Conservation (phyloP, 2,113 vertebrate genomes). For the Cromileptes altivelis region DNA sequence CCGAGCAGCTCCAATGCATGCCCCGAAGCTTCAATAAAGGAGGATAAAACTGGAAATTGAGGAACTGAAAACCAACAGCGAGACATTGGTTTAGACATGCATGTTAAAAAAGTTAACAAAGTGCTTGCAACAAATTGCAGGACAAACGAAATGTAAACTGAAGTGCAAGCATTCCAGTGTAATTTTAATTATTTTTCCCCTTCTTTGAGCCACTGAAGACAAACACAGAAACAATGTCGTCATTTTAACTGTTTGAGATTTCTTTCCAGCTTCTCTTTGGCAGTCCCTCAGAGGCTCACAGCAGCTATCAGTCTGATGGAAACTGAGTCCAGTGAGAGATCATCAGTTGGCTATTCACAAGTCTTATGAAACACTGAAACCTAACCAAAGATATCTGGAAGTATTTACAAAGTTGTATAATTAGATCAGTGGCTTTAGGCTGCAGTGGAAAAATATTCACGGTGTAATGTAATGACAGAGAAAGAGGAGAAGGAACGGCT, state of each 20-base stretch:
- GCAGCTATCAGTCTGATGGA: conserved; percentile 39
- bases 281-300: not conserved
- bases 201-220: not conserved
- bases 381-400: conserved; percentile 73
- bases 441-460: conserved; percentile 76
- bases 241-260: conserved; percentile 11
- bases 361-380: conserved; percentile 35
- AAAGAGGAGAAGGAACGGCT: conserved; percentile 53
- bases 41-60: not conserved
- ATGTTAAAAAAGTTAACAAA: not conserved
- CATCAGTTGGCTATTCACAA: conserved; percentile 42
- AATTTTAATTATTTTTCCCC: not conserved
- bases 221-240: conserved; percentile 36
- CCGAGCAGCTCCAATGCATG: not conserved
- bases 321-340: conserved; percentile 43
- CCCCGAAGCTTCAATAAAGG: not conserved
- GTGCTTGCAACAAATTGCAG: not conserved
- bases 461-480: conserved; percentile 68
- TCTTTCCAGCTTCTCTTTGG: conserved; percentile 40
- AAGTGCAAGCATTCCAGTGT: not conserved
- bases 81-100: not conserved
- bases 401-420: conserved; percentile 76
- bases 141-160: not conserved
- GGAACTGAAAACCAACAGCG: conserved; percentile 4
- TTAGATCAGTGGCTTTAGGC: conserved; percentile 71